Evolutionary conservation across 2,888 invertebrate species (phyloP), one percentile per base, ranked within the genome.

Genomic region (Coenonympha arcania): DNA sequence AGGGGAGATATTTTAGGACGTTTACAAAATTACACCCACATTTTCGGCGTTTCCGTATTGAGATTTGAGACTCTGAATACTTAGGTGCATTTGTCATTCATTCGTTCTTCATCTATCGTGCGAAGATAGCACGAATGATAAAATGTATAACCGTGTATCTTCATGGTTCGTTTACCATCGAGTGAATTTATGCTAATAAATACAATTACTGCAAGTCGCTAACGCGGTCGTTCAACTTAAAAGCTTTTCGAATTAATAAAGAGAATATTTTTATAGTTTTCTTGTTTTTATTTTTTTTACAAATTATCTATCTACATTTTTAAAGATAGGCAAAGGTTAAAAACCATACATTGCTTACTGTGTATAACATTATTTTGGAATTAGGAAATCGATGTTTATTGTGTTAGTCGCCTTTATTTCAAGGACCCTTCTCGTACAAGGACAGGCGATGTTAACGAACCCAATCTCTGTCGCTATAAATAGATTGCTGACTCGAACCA

Each of bases 181-280:
- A 74, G 74, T 71, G 65, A 72, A 76, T 70, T 75, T 81, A 84
- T 84, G 82, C 66, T 82, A 84, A 84, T 83, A 75, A 72, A 83
- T 79, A 76, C 78, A 82, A 82, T 82, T 79, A 80, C 63, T 66
- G 56, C 61, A 66, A 63, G 67, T 67, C 66, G 69, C 65, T 71
- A 66, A 71, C 69, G 60, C 66, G 66, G 73, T 74, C 80, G 66
- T 79, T 79, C 70, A 81, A 80, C 82, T 71, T 68, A 47, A 58
- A 58, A 62, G 59, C 50, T 52, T 53, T 52, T 53, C 50, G 48
- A 53, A 63, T 61, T 54, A 49, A 54, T 57, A 31, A 43, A 43
- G 24, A 26, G 28, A 19, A 16, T 9, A 16, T 13, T 20, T 20
- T 46, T 6, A 39, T 13, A 18, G 16, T 15, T 20, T 6, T 11